Evolutionary conservation across 1,140 invertebrate genomes (phyloP), one percentile per base, ranked within the genome.

Genomic region (Drosophila novamexicana): DNA sequence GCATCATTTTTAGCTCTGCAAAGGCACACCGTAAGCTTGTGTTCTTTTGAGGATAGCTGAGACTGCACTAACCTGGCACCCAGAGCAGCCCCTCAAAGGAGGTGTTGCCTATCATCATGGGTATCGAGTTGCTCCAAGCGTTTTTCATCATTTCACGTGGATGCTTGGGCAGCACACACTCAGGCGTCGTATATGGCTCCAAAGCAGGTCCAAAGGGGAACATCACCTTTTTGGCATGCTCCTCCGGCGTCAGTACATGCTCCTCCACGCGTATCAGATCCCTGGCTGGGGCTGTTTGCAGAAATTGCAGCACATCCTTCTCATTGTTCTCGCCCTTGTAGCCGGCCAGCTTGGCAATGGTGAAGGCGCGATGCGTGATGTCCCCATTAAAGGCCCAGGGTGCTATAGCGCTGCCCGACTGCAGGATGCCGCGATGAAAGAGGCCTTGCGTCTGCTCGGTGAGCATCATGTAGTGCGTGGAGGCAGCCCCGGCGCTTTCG

Each of bases 381-480:
- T 80, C 77, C 0, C 75, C 75, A 6, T 79, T 83, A 32, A 54
- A 77, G 29, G 90, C 84, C 92, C 90, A 92, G 0, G 80, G 61
- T 6, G 62, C 56, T 1, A 91, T 29, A 2, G 83, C 84, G 56
- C 81, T 91, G 16, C 93, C 93, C 49, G 93, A 93, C 79, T 93
- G 92, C 45, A 92, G 56, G 32, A 93, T 92, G 32, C 86, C 92
- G 2, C 91, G 86, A 56, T 93, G 91, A 44, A 93, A 93, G 16
- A 93, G 76, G 42, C 94, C 94, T 93, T 90, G 91, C 1, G 92
- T 91, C 64, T 90, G 83, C 16, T 90, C 83, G 79, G 93, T 95
- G 1, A 96, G 66, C 77, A 95, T 92, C 86, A 95, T 95, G 77
- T 95, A 94, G 16, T 93, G 93, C 0, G 93, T 93, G n/a, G 92